Base-by-base conservation (phyloP, 2,797 vertebrate species). In the Xerus rutilus region DNA sequence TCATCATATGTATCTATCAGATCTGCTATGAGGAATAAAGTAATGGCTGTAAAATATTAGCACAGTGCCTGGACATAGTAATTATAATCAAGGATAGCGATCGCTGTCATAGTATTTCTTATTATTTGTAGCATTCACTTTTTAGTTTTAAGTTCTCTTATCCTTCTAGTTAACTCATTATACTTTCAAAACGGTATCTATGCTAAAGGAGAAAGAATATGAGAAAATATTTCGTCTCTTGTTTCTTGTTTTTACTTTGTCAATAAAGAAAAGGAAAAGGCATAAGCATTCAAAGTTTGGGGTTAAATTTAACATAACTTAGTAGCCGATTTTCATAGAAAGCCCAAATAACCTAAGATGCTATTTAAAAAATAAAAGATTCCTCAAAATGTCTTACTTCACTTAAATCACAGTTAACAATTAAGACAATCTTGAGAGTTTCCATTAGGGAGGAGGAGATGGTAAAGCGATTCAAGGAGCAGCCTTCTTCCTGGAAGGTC, bases 271-370 rank as follows among this genome's bases (percentile, higher is more conserved):
- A 94, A 76, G 18, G 49, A 93, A 91, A 77, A 8, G 17, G 11
- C 25, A 89, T 32, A 78, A 2, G n/a, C 21, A 93, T 94, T 94
- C 79, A 20, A 72, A 83, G 12, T 72, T 86, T 89, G 0, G 7
- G 25, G 17, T 95, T 86, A 67, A 49, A 57, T 86, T 93, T 78
- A 65, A 94, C 88, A 85, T 67, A 89, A 91, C 47, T 47, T 94
- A 85, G 49, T 23, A 57, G n/a, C 35, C 65, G 47, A 54, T 15
- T 32, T 57, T 43, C 15, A 64, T 23, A 49, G 69, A 20, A 85
- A 76, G 92, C 15, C 2, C 79, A 91, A 96, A 45, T 72, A 70
- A 78, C 5, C 17, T 47, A 89, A 87, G 18, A 62, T 14, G 47
- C 18, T 83, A 39, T 57, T 95, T 43, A 18, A 91, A 95, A 52